Evolutionary conservation across 2,888 invertebrate species (phyloP), one percentile per base, ranked within the genome.

Genomic region (Gandaritis pyraliata): DNA sequence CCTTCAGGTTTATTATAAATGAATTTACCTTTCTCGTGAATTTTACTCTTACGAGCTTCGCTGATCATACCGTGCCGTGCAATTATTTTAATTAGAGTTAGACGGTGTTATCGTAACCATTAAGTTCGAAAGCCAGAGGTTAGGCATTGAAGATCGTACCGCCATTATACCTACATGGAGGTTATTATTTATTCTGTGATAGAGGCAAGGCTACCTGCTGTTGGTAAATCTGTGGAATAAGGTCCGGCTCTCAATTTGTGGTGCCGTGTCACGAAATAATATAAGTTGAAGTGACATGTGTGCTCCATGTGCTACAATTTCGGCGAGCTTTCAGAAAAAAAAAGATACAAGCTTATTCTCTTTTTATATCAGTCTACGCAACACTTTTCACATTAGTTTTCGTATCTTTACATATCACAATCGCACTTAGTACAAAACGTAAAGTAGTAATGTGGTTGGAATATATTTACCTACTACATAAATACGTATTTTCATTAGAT

Each of bases 231-330:
- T 54, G 46, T 46, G 46, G 61, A 71, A 65, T 72, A 71, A 73
- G 71, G 69, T 72, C 72, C 70, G 67, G 61, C 72, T 69, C 70
- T 78, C 75, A 75, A 78, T 79, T 80, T 76, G 46, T 74, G 70
- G 51, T 49, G 51, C 55, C 38, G 51, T 49, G 51, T 52, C 38
- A 58, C 46, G 38, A 51, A 50, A 55, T 58, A 62, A 54, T 54
- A 50, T 58, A 63, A 46, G 46, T 54, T 46, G 53, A 53, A 53
- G 62, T 54, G 54, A 55, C 58, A 61, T 57, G 43, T 61, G 57
- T 45, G 52, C 43, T 56, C 43, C 52, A 57, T 61, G 23, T 57
- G 57, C 38, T 47, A 36, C 57, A 46, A 45, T 45, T 51, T 61
- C 36, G 47, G 39, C 38, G 30, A 47, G 46, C 46, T n/a, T 6